phyloP scores from a whole-genome alignment of 1,140 invertebrate genomes.

The Diorhabda elongata region DNA sequence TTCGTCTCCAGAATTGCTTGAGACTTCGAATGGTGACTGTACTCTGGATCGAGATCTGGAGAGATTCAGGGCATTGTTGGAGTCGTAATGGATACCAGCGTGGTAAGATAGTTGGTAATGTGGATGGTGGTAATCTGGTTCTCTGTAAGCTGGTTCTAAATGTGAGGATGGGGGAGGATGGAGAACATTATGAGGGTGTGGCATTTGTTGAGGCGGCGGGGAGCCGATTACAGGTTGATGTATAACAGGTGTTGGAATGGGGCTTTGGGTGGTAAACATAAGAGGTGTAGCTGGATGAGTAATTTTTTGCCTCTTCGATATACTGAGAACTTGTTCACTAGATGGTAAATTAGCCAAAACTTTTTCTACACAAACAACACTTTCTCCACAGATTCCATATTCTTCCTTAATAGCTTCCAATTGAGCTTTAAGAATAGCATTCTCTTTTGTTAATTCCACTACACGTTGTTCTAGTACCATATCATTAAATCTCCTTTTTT shows the following conservation, averaged over 20 bases:
- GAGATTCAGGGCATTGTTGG: slow-evolving; percentile 64
- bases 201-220: slow-evolving; percentile 48
- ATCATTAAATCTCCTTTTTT: slow-evolving; percentile 94
- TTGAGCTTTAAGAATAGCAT: slow-evolving; percentile 88
- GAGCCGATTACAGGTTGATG: slow-evolving; percentile 55
- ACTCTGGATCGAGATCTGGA: slow-evolving; percentile 47
- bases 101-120: slow-evolving; percentile 36
- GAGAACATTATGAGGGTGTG: slow-evolving; percentile 29
- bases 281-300: slow-evolving; percentile 45
- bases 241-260: slow-evolving; percentile 64
- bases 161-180: slow-evolving; percentile 44
- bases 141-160: slow-evolving; percentile 41
- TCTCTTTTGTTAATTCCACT: slow-evolving; percentile 90
- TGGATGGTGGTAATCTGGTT: slow-evolving; percentile 42
- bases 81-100: slow-evolving; percentile 49
- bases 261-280: slow-evolving; percentile 58
- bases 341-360: slow-evolving; percentile 78
- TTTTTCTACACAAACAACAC: slow-evolving; percentile 80
- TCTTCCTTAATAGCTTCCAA: slow-evolving; percentile 89
- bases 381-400: slow-evolving; percentile 84
- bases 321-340: slow-evolving; percentile 75
- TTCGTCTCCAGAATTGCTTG: slow-evolving; percentile 70
- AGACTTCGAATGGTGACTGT: slow-evolving; percentile 65
- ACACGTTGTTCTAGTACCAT: slow-evolving; percentile 94
- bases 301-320: slow-evolving; percentile 75